phyloP scores from a whole-genome alignment of 1,140 invertebrate genomes.

The Mercenaria mercenaria region DNA sequence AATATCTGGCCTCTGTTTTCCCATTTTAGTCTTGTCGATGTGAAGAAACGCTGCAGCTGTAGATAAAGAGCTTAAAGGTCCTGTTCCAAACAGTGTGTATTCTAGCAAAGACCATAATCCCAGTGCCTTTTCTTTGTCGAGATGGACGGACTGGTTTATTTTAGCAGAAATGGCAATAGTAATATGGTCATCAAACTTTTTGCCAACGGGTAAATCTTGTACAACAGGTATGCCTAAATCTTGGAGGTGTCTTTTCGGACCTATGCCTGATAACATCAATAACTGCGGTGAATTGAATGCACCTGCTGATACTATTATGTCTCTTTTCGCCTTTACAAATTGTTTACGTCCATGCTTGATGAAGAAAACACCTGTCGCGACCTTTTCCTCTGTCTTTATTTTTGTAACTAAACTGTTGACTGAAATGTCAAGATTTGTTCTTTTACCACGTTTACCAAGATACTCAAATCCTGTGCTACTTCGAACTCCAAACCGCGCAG shows the following conservation, averaged over 20 bases:
- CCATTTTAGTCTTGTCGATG: background rate
- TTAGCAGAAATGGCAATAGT: background rate
- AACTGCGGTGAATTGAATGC: slow-evolving; percentile 95
- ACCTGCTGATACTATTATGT: slow-evolving; percentile 89
- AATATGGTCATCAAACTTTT: slow-evolving; percentile 19
- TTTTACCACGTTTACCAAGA: background rate
- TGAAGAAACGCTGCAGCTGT: background rate
- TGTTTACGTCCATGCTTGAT: slow-evolving; percentile 24
- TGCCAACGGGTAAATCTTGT: slow-evolving; percentile 6
- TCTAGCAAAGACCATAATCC: background rate
- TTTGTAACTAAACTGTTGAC: slow-evolving; percentile 31
- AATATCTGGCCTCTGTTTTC: slow-evolving; percentile 4
- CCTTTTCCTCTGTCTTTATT: background rate
- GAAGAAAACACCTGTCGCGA: slow-evolving; percentile 1
- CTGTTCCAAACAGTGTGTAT: background rate
- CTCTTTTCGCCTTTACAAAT: slow-evolving; percentile 11
- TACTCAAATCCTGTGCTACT: background rate
- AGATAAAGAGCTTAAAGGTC: background rate
- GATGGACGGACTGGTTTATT: background rate
- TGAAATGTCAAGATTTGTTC: slow-evolving; percentile 20
- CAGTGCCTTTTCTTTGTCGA: background rate
- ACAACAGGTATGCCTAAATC: background rate
- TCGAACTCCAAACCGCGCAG: background rate
- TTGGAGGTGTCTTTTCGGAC: slow-evolving; percentile 87
- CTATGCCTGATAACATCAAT: slow-evolving; percentile 95